A percentile compares a stretch with the other conserved stretches of the same genome.
These are phyloP conservation scores for Bruchidius siliquastri DNA, from an alignment of 2,888 invertebrate genomes.

Conservation along the genomic window DNA sequence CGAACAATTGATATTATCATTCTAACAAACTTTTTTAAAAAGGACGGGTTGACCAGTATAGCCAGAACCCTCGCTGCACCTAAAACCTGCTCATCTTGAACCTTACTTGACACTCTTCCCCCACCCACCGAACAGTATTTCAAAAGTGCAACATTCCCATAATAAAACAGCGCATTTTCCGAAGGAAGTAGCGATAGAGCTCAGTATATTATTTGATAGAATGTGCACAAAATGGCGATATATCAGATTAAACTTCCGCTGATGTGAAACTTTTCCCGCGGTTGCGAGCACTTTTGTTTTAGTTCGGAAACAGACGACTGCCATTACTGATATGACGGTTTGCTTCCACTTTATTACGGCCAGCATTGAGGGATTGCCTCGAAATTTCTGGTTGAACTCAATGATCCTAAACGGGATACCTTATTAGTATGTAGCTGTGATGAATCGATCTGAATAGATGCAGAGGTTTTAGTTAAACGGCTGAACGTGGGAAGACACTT, in stretches of 20 bases:
- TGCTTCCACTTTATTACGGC: not conserved
- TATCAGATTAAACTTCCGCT: constrained; percentile 40
- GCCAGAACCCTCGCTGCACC: too few relatives aligned
- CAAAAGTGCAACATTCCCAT: not conserved
- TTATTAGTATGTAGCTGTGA: too few relatives aligned
- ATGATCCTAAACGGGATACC: not conserved
- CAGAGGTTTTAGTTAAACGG: too few relatives aligned
- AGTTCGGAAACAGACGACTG: constrained; percentile 27
- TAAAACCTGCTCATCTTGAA: too few relatives aligned
- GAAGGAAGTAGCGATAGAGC: not conserved
- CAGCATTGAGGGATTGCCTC: not conserved
- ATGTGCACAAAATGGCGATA: constrained; percentile 36
- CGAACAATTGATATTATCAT: too few relatives aligned
- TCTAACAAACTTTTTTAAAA: too few relatives aligned
- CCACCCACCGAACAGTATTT: not conserved
- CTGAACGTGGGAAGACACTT: too few relatives aligned
- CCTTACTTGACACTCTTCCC: too few relatives aligned
- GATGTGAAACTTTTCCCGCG: constrained; percentile 38
- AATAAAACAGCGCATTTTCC: not conserved
- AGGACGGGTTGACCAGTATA: too few relatives aligned
- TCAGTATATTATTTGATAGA: constrained; percentile 34
- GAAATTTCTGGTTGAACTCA: not conserved
- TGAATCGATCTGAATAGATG: too few relatives aligned
- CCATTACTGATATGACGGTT: constrained; percentile 14
- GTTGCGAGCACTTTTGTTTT: constrained; percentile 25